These are phyloP conservation scores for Dioctria linearis DNA, from an alignment of 2,888 invertebrate genomes.

Conservation along the genomic window DNA sequence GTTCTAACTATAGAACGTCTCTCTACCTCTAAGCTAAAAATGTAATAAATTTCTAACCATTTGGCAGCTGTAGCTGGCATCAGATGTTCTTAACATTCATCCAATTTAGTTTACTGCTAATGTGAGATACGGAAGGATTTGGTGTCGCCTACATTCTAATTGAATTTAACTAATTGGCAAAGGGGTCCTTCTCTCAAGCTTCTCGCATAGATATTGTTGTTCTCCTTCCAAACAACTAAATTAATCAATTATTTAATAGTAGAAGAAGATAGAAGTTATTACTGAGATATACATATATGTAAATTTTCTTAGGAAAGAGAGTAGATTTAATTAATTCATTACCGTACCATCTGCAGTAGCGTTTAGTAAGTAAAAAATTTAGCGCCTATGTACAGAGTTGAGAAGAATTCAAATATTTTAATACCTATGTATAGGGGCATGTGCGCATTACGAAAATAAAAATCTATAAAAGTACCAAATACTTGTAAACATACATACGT, in stretches of 20 bases:
- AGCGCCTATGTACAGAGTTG: no score
- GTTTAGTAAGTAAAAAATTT: background rate
- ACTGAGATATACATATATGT: constrained; percentile 1
- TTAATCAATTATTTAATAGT: constrained; percentile 38
- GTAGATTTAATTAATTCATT: constrained; percentile 24
- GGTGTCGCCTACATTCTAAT: constrained; percentile 40
- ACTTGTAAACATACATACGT: no score
- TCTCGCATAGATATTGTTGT: background rate
- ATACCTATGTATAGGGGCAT: no score
- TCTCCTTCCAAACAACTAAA: background rate
- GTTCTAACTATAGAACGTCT: no score
- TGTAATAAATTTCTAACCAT: constrained; percentile 40
- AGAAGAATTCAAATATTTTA: no score
- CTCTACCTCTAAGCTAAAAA: constrained; percentile 14
- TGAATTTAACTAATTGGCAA: constrained; percentile 43
- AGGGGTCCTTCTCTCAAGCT: background rate
- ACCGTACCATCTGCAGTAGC: constrained; percentile 39
- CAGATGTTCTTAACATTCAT: constrained; percentile 45
- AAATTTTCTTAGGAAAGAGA: background rate
- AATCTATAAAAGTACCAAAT: no score
- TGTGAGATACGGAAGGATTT: constrained; percentile 38
- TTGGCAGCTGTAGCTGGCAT: constrained; percentile 38
- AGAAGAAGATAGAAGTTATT: constrained; percentile 26
- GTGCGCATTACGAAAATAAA: no score
- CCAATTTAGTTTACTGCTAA: constrained; percentile 47